Evolutionary conservation across 64 coral and sea anemone species (phyloP), one percentile per base, ranked within the genome.

Genomic region (Trachythela sp.): DNA sequence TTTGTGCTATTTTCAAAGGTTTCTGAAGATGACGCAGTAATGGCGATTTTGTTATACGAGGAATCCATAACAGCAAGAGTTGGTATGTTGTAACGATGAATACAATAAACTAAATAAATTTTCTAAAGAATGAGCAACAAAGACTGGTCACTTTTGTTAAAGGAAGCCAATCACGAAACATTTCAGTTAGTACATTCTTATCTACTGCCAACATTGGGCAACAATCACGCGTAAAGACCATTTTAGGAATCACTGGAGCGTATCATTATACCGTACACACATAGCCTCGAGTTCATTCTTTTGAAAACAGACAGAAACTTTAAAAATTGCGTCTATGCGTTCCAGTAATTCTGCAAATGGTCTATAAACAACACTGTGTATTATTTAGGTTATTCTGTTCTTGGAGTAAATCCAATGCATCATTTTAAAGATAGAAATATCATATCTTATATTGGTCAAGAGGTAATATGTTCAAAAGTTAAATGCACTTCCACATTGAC

Each of bases 1-100:
- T 1, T 72, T 72, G 24, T 10, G 17, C 68, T 24, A n/a, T 1
- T 72, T 72, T 72, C 68, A 11, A 72, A 72, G 75, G 75, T 80
- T 80, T 80, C 75, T 18, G 75, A 80, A 80, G 75, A 80, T 30
- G 75, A 80, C 18, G 75, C 75, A 18, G 37, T 39, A 36, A 37
- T 80, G 14, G 75, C 75, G 75, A 80, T 80, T 80, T 80, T 80
- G 75, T 22, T 80, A 2, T 80, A 80, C 75, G 75, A 80, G 33
- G 75, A 80, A 39, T 34, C 7, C 15, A 80, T 80, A 2, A 80
- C 75, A 80, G 75, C 33, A 36, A 80, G 31, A 80, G 26, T 35
- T 30, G 75, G 75, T 80, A 80, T 80, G 75, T 37, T 39, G 26
- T 34, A 1, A 6, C 20, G 20, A 2, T 18, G 13, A 35, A 80